Base-by-base conservation (phyloP, 1,140 invertebrate species). In the Danaus melanippus region DNA sequence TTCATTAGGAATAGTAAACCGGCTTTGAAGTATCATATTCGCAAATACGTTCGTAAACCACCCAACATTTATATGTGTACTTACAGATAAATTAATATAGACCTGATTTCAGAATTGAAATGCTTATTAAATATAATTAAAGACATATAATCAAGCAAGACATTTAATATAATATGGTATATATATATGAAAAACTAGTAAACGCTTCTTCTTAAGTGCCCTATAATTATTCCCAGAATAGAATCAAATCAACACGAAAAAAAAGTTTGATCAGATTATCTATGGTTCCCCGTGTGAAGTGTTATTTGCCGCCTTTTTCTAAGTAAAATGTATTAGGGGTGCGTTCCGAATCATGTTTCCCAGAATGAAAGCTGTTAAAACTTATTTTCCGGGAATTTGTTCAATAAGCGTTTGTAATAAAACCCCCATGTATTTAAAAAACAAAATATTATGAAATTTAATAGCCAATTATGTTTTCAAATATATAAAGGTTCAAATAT, bases 1-100 rank as follows among this genome's bases (percentile, higher is more conserved):
- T 73, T 81, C 76, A 82, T 79, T 82, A 79, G 76, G 69, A 82
- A 82, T 76, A 74, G 73, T 76, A 82, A 72, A 79, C 71, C 74
- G 64, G 61, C 69, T 71, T 71, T 69, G 70, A 58, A 62, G 69
- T 76, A 72, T 81, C 74, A 69, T 67, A 74, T 81, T 81, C 66
- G 55, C 71, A 74, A 71, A 73, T 73, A 76, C 57, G 62, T 68
- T 58, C 58, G 54, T 68, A 55, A 60, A 52, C 40, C 47, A 58
- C 12, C 11, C 11, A n/a, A n/a, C 11, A n/a, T 17, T 12, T 6
- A 52, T 50, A 50, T 42, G 0, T 12, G 39, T 8, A 41, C 9
- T 12, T 42, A 50, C 47, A 40, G 6, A 40, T 40, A 42, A 41
- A 50, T 42, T 39, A 50, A 49, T 50, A 50, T 40, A 49, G 32